Evolutionary conservation across 2,888 invertebrate species (phyloP).

Genomic region (Scaptodrosophila latifasciaeformis): DNA sequence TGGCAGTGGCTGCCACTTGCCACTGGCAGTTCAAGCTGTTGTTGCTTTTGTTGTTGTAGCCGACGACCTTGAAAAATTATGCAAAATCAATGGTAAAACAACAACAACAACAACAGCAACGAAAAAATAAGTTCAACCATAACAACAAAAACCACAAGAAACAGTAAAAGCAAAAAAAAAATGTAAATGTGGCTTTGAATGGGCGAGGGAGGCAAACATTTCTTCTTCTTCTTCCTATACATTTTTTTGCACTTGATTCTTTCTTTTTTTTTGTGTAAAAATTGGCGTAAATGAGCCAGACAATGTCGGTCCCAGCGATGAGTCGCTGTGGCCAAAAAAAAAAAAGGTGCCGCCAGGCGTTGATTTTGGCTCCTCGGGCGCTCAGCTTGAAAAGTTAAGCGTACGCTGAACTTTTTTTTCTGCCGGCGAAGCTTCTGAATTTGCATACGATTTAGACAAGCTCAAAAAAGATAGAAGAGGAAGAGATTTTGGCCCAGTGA

Average conservation of each 20-base stretch:
- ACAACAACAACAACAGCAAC: constrained; percentile 37
- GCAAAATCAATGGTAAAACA: constrained; percentile 71
- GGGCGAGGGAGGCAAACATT: not conserved
- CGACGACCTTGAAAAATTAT: constrained; percentile 73
- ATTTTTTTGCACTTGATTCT: constrained; percentile 64
- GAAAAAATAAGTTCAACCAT: constrained; percentile 65
- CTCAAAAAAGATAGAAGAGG: constrained; percentile 36
- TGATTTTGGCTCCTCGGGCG: not conserved
- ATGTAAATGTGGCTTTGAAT: constrained; percentile 51
- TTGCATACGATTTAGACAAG: constrained; percentile 70
- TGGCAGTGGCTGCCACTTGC: too few relatives aligned
- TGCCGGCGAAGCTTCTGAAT: constrained; percentile 52
- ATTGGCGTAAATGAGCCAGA: constrained; percentile 70
- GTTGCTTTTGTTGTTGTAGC: constrained; percentile 35
- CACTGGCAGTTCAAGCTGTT: too few relatives aligned
- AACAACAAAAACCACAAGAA: too few relatives aligned
- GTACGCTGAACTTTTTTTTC: constrained; percentile 67
- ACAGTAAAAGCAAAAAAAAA: constrained; percentile 41
- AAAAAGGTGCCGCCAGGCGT: not conserved
- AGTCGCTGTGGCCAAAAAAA: too few relatives aligned
- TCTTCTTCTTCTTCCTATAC: constrained; percentile 42
- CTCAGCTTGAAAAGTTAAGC: constrained; percentile 56
- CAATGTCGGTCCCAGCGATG: constrained; percentile 66
- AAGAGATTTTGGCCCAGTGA: too few relatives aligned
- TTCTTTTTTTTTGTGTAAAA: too few relatives aligned